These are phyloP conservation scores for Cricetomys ansorgei DNA, from an alignment of 2,113 vertebrate species.

Conservation along the genomic window DNA sequence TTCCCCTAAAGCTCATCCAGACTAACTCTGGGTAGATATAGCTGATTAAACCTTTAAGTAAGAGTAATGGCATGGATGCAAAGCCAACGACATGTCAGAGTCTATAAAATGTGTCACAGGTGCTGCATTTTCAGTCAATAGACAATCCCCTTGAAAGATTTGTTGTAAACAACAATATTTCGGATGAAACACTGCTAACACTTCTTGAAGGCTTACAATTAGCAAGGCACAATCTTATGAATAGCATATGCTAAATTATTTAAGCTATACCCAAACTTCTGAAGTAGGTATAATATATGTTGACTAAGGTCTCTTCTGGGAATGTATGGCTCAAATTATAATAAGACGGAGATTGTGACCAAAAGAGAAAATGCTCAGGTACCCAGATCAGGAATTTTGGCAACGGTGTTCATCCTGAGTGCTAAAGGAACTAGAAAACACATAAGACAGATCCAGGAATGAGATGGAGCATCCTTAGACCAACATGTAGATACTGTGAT, in stretches of 20 bases:
- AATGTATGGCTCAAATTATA: neutral
- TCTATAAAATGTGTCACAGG: neutral
- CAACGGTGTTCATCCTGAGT: neutral
- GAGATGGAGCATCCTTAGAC: fast-evolving
- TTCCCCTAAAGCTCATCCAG: neutral
- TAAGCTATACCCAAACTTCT: neutral
- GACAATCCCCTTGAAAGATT: neutral
- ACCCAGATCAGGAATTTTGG: neutral
- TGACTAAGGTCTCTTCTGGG: neutral
- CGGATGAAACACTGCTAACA: neutral
- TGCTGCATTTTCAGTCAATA: neutral
- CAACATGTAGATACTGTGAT: fast-evolving
- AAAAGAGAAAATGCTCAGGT: neutral
- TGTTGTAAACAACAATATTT: too few species aligned
- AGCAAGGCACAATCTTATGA: neutral
- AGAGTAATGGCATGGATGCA: neutral
- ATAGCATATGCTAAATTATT: neutral
- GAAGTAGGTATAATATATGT: neutral
- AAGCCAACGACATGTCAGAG: neutral
- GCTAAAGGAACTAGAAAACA: neutral
- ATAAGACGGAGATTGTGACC: neutral
- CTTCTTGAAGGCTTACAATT: neutral
- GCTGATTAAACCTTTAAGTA: neutral
- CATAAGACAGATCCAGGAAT: neutral
- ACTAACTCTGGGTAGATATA: neutral